These are phyloP conservation scores for Festucalex cinctus DNA, from an alignment of 2,113 vertebrate genomes.

Conservation along the genomic window DNA sequence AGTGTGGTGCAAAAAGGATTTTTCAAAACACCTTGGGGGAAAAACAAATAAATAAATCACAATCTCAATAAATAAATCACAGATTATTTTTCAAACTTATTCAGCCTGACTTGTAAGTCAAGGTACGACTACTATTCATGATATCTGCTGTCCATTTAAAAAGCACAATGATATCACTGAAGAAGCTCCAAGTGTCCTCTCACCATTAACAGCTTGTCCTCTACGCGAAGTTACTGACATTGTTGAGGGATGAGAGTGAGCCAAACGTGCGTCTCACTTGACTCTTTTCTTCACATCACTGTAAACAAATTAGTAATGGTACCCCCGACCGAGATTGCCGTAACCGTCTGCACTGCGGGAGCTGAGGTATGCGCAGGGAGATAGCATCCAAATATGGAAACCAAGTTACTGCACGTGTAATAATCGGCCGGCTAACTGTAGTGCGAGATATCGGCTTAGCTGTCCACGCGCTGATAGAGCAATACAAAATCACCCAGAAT, in stretches of 20 bases:
- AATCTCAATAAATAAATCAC: no score
- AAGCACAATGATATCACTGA: neutral
- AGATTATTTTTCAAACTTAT: no score
- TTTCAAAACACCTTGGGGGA: no score
- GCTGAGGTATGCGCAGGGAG: conserved; percentile 44
- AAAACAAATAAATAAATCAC: no score
- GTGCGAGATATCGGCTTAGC: conserved; percentile 58
- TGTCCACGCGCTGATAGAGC: conserved; percentile 72
- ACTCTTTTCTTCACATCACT: conserved; percentile 60
- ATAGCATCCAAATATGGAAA: conserved; percentile 71
- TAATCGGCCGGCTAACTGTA: conserved; percentile 52
- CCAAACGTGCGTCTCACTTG: conserved; percentile 35
- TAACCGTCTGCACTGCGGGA: conserved; percentile 61
- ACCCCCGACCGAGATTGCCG: conserved; percentile 59
- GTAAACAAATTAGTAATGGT: conserved; percentile 71
- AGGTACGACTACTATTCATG: neutral
- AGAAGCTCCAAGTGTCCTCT: conserved; percentile 26
- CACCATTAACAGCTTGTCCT: conserved; percentile 55
- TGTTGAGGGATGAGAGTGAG: conserved; percentile 46
- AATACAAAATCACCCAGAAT: conserved; percentile 69
- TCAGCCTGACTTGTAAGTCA: neutral
- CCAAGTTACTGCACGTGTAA: conserved; percentile 54
- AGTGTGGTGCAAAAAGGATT: no score
- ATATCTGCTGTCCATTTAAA: neutral
- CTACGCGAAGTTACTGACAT: conserved; percentile 60